These are phyloP conservation scores for Ladona fulva DNA, from an alignment of 1,140 invertebrate species.

Conservation along the genomic window DNA sequence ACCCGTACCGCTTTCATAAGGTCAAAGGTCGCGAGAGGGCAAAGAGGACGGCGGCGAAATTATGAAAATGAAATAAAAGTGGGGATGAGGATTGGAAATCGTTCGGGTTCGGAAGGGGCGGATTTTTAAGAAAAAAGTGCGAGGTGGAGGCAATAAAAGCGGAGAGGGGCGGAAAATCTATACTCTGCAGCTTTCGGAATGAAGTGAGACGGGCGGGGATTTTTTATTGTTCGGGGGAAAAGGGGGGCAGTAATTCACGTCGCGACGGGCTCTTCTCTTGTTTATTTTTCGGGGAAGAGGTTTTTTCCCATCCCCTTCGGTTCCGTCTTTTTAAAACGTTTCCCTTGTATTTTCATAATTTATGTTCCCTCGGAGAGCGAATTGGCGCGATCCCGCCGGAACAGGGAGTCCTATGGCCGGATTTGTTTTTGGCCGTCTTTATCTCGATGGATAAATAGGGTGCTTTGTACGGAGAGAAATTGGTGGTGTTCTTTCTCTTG, in stretches of 20 bases:
- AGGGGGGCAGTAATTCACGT: too few species aligned
- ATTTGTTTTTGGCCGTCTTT: too few species aligned
- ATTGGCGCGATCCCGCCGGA: background rate
- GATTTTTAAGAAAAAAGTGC: background rate
- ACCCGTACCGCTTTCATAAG: background rate
- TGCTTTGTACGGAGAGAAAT: too few species aligned
- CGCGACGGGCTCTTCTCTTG: too few species aligned
- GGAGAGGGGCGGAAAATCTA: background rate
- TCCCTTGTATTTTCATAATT: conserved; percentile 8
- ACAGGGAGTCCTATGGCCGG: background rate
- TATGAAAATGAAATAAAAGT: background rate
- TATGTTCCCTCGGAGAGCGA: background rate
- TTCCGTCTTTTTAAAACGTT: background rate
- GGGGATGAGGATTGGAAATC: background rate
- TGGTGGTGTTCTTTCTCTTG: too few species aligned
- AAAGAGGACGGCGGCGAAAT: background rate
- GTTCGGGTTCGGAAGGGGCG: background rate
- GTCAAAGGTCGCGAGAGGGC: conserved; percentile 5
- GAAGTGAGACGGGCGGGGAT: background rate
- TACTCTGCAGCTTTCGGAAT: background rate
- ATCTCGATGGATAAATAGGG: too few species aligned
- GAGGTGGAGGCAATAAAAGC: background rate
- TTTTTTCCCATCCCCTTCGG: background rate
- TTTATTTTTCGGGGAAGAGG: background rate
- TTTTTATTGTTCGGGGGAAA: too few species aligned